Percentiles rank a stretch among this genome's conserved stretches.
phyloP scores from a whole-genome alignment of 2,888 invertebrate species.

The Melinopterus prodromus region DNA sequence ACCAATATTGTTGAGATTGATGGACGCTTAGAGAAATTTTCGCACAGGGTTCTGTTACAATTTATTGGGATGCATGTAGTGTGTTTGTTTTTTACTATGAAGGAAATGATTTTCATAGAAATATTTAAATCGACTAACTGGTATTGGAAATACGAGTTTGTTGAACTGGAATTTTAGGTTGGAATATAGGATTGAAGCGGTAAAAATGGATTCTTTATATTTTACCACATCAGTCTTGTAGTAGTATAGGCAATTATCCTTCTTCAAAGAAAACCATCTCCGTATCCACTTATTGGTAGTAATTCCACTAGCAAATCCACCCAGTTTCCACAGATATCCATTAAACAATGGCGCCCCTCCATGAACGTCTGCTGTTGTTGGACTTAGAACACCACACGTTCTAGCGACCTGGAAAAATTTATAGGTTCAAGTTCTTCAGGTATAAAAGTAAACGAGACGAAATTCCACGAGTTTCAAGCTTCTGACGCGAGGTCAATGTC shows the following conservation, averaged over 20 bases:
- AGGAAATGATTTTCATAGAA: too few relatives aligned
- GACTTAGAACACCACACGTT: slow-evolving; percentile 82
- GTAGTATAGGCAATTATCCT: slow-evolving; percentile 93
- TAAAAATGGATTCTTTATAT: background rate
- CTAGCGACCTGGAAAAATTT: slow-evolving; percentile 72
- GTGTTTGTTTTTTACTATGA: too few relatives aligned
- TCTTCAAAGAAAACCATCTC: slow-evolving; percentile 89
- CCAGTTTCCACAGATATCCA: slow-evolving; percentile 81
- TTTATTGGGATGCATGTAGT: too few relatives aligned
- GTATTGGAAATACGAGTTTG: too few relatives aligned
- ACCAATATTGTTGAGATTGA: too few relatives aligned
- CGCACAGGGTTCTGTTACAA: too few relatives aligned
- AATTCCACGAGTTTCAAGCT: background rate
- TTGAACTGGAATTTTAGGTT: too few relatives aligned
- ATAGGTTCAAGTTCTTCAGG: background rate
- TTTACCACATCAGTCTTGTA: slow-evolving; percentile 90
- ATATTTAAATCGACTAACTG: too few relatives aligned
- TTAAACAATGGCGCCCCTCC: slow-evolving; percentile 71
- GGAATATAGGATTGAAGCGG: background rate
- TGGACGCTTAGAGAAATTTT: too few relatives aligned
- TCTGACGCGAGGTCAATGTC: background rate
- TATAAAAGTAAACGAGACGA: background rate
- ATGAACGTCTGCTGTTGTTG: slow-evolving; percentile 70
- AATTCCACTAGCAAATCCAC: slow-evolving; percentile 66
- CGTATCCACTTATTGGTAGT: slow-evolving; percentile 79